Base-by-base conservation (phyloP, 2,113 vertebrate species). In the Dolichotis patagonum region DNA sequence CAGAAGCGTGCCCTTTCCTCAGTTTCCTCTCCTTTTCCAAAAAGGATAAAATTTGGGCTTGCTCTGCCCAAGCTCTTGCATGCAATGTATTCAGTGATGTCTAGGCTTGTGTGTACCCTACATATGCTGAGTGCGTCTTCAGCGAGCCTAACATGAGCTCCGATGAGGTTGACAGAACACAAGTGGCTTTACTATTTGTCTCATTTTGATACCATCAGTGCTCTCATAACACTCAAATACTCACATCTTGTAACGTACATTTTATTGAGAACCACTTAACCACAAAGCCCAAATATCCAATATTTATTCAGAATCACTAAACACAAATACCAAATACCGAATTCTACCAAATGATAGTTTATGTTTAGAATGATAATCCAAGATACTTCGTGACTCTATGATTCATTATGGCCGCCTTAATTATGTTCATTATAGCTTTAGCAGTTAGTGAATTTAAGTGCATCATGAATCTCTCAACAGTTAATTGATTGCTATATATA, bases 401-500 rank as follows among this genome's bases (percentile, higher is more conserved):
- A 89, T 69, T 94, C 81, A 63, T 82, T 95, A 43, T 83, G 77
- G 2, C 56, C 73, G 19, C 60, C 73, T 91, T 91, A 89, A 90
- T 92, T 92, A 81, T 56, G 58, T 85, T 94, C 35, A 67, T 85
- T 90, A 85, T 56, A 90, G 65, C 46, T 90, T 96, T 92, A 77
- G 22, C 83, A 95, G 87, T 95, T 85, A 94, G 69, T 83, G 41
- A 93, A 86, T 78, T 87, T 92, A 88, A 96, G 94, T 94, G 41
- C 38, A 46, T 93, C 49, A 49, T 86, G 58, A 88, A 52, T 92
- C 69, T 96, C 86, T 92, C 38, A 86, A 90, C 56, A 78, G 69
- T 87, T 88, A 95, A 93, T 80, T 90, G 73, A 96, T 91, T 97
- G 30, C 69, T 94, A 86, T 90, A 80, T 90, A 90, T 89, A 90